Conservation (phyloP, 2,113 vertebrate species). For the Petroica traversi region DNA sequence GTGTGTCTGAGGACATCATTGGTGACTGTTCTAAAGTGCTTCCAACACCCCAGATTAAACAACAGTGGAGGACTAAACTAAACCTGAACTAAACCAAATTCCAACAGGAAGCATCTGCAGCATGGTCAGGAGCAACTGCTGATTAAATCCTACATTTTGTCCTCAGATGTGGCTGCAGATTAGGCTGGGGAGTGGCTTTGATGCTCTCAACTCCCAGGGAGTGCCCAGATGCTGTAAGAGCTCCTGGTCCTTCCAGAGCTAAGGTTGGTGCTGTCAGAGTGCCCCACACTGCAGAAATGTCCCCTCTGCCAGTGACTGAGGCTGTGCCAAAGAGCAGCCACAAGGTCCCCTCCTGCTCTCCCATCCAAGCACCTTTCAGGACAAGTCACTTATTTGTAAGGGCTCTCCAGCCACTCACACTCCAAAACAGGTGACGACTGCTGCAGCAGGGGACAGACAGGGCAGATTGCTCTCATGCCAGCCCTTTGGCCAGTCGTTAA, state of each 20-base stretch:
- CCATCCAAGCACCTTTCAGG: not conserved
- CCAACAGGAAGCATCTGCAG: not conserved
- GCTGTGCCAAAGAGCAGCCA: not conserved
- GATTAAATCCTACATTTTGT: not conserved
- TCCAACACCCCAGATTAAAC: not conserved
- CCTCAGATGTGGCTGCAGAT: not conserved
- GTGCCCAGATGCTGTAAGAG: not conserved
- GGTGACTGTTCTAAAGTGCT: not conserved
- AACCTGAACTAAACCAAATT: not conserved
- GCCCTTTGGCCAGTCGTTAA: not conserved
- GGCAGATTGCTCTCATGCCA: accelerated
- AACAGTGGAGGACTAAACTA: not conserved
- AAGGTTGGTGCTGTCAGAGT: not conserved
- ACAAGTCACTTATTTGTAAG: not conserved
- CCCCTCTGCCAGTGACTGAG: not conserved
- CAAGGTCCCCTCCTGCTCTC: not conserved
- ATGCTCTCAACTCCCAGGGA: not conserved
- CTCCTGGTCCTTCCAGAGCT: not conserved
- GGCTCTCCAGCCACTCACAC: not conserved
- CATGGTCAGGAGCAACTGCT: not conserved
- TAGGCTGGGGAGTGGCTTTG: not conserved
- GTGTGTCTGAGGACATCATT: not conserved
- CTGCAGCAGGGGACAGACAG: not conserved
- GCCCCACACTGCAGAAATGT: not conserved
- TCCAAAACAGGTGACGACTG: accelerated